Percentiles rank a stretch among this genome's conserved stretches.
phyloP scores from a whole-genome alignment of 2,888 invertebrate species.

The Pachliopta kotzebuea region DNA sequence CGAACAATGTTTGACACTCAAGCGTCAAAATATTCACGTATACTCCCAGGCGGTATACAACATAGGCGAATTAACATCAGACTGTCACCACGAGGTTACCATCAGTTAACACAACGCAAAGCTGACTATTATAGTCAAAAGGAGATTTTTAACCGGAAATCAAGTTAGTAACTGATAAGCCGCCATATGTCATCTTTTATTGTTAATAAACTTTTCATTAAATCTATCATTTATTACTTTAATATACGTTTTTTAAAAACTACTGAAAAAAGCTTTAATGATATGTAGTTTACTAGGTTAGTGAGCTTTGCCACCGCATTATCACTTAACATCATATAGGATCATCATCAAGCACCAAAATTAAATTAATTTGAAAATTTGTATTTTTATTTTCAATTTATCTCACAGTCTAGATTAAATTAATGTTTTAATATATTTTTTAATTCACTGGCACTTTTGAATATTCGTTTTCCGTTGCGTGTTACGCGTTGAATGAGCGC shows the following conservation, averaged over 20 bases:
- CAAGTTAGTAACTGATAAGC: slow-evolving; percentile 47
- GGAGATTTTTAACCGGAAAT: slow-evolving; percentile 60
- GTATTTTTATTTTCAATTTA: neutral
- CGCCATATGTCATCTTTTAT: too few species aligned
- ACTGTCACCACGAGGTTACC: slow-evolving; percentile 56
- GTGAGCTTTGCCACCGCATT: too few species aligned
- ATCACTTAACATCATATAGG: too few species aligned
- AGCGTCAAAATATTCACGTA: neutral
- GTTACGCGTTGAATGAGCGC: slow-evolving; percentile 57
- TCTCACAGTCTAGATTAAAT: neutral
- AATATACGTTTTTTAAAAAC: neutral
- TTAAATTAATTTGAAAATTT: neutral
- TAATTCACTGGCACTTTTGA: slow-evolving; percentile 20
- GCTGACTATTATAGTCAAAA: slow-evolving; percentile 56
- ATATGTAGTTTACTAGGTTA: neutral
- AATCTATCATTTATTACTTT: too few species aligned
- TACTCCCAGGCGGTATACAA: slow-evolving; percentile 42
- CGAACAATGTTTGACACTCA: neutral
- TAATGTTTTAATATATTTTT: slow-evolving; percentile 3
- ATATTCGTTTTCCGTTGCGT: slow-evolving; percentile 18
- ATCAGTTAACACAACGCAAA: slow-evolving; percentile 54
- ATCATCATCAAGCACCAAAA: too few species aligned
- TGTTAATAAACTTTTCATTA: too few species aligned
- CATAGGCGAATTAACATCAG: slow-evolving; percentile 68
- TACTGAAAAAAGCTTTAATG: neutral